These are phyloP conservation scores for Cavia porcellus DNA, from an alignment of 2,113 vertebrate genomes.

Conservation along the genomic window DNA sequence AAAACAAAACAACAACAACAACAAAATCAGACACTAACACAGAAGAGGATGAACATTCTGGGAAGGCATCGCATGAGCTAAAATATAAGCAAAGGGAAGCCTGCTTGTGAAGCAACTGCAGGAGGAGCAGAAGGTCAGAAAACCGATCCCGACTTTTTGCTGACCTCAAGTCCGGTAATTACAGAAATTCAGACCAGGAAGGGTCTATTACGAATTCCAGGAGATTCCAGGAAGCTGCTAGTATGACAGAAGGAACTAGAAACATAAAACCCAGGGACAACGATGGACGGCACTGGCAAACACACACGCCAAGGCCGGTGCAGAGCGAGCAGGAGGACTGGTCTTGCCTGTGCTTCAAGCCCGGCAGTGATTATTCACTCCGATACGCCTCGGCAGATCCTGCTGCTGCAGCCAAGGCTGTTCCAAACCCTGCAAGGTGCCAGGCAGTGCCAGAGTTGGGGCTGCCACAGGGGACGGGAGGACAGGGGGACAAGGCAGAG, in stretches of 20 bases:
- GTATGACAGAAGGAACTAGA: constrained; percentile 33
- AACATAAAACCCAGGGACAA: neutral
- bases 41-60: neutral
- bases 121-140: neutral
- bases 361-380: neutral
- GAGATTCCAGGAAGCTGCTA: constrained; percentile 16
- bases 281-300: neutral
- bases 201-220: constrained; percentile 16
- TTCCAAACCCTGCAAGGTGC: constrained; percentile 6
- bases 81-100: neutral
- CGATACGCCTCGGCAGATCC: constrained; percentile 38
- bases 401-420: neutral
- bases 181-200: constrained; percentile 49
- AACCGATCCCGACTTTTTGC: neutral
- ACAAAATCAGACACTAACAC: neutral
- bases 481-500: neutral
- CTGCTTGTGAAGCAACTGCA: neutral
- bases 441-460: constrained; percentile 6
- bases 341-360: neutral
- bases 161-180: neutral
- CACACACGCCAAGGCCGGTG: neutral
- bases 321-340: neutral
- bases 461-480: neutral
- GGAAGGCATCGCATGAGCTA: neutral
- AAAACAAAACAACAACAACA: neutral